Conservation (phyloP, 2,888 invertebrate species). For the Matsumyia berberina region DNA sequence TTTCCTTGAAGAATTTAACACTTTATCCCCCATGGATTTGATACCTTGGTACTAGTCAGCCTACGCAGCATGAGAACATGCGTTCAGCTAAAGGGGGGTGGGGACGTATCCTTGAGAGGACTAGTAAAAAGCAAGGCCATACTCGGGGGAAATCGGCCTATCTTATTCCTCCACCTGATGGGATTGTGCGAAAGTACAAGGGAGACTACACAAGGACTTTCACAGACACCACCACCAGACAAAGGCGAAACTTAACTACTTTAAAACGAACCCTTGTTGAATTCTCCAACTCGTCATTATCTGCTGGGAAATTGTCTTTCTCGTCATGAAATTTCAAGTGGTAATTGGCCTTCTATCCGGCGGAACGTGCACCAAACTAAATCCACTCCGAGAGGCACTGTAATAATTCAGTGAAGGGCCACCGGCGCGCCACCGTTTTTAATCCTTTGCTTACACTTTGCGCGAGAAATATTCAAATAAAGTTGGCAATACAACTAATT, state of each 20-base stretch:
- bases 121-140: slow-evolving; percentile 6
- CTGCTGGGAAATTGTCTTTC: slow-evolving; percentile 45
- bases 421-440: slow-evolving; percentile 20
- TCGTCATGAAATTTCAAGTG: slow-evolving; percentile 62
- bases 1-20: neutral
- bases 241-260: slow-evolving; percentile 54
- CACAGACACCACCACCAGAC: slow-evolving; percentile 7
- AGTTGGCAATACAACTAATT: slow-evolving; percentile 66
- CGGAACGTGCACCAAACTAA: slow-evolving; percentile 54
- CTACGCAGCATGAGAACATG: slow-evolving; percentile 1
- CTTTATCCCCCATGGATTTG: slow-evolving; percentile 4
- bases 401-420: slow-evolving; percentile 42
- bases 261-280: slow-evolving; percentile 39
- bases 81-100: slow-evolving; percentile 2
- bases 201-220: slow-evolving; percentile 37
- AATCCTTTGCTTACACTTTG: slow-evolving; percentile 55
- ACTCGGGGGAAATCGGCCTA: slow-evolving; percentile 47
- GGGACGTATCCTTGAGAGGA: neutral
- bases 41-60: neutral
- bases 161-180: neutral
- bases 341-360: slow-evolving; percentile 62
- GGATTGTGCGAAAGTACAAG: slow-evolving; percentile 28
- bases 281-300: neutral
- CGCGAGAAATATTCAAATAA: slow-evolving; percentile 64
- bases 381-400: slow-evolving; percentile 47